Conservation (phyloP, 2,888 invertebrate species). For the Rhamnusium bicolor region DNA sequence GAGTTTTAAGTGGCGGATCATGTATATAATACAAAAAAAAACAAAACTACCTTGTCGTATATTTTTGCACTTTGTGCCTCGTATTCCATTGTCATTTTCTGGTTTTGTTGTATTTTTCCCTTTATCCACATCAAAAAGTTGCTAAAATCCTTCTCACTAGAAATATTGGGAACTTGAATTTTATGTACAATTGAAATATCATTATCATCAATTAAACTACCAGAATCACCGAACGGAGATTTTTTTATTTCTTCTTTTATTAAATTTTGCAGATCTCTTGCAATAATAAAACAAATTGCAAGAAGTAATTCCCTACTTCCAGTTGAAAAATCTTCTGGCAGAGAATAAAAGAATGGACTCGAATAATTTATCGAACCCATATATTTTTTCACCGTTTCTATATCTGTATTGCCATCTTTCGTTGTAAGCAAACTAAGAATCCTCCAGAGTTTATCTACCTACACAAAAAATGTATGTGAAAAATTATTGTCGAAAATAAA, state of each 20-base stretch:
- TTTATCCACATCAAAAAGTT: conserved; percentile 45
- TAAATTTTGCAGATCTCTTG: conserved; percentile 57
- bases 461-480: background rate
- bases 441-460: conserved; percentile 58
- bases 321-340: conserved; percentile 49
- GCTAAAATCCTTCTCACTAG: conserved; percentile 32
- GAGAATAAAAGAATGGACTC: conserved; percentile 63
- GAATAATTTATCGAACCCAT: conserved; percentile 65
- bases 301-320: conserved; percentile 64
- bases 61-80: conserved; percentile 42
- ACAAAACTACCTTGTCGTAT: conserved; percentile 46
- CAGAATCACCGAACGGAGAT: conserved; percentile 33
- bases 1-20: no score
- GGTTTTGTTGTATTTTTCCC: conserved; percentile 39
- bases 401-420: conserved; percentile 57
- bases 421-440: conserved; percentile 56
- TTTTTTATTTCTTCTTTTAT: conserved; percentile 55
- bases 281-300: conserved; percentile 66
- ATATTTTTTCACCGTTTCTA: conserved; percentile 59
- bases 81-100: conserved; percentile 40
- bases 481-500: background rate
- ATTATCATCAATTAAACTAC: background rate
- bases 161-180: conserved; percentile 19
- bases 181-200: background rate
- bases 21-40: no score